phyloP scores from a whole-genome alignment of 2,888 invertebrate species.

The Eilema caniola region DNA sequence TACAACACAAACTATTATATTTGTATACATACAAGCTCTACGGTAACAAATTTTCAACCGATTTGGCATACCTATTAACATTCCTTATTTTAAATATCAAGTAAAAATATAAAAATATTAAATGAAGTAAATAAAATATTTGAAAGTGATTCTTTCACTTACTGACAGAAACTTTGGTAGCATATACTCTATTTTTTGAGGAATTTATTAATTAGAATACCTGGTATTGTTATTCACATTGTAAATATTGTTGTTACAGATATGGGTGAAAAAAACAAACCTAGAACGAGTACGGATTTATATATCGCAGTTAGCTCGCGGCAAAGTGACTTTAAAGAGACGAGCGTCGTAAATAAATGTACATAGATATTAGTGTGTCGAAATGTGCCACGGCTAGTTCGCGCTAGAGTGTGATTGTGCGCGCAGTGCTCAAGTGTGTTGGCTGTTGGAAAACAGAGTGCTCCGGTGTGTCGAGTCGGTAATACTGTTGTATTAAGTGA shows the following conservation, averaged over 20 bases:
- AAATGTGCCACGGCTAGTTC: conserved; percentile 26
- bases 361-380: conserved; percentile 32
- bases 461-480: not conserved
- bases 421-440: conserved; percentile 22
- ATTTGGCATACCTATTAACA: too few relatives aligned
- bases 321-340: conserved; percentile 95
- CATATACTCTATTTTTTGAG: too few relatives aligned
- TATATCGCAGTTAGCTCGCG: conserved; percentile 93
- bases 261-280: conserved; percentile 95
- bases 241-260: conserved; percentile 84
- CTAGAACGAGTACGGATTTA: conserved; percentile 93
- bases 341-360: conserved; percentile 89
- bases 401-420: conserved; percentile 47
- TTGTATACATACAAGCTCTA: too few relatives aligned
- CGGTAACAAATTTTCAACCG: too few relatives aligned
- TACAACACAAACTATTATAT: too few relatives aligned
- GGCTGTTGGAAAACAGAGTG: conserved; percentile 7
- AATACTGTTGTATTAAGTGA: conserved; percentile 17
- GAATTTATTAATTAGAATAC: too few relatives aligned
- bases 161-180: too few relatives aligned
- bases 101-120: too few relatives aligned
- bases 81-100: too few relatives aligned
- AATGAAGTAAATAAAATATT: too few relatives aligned
- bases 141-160: too few relatives aligned
- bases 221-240: not conserved